Evolutionary conservation across 1,140 invertebrate genomes (phyloP).

Genomic region (Drosophila cardini): DNA sequence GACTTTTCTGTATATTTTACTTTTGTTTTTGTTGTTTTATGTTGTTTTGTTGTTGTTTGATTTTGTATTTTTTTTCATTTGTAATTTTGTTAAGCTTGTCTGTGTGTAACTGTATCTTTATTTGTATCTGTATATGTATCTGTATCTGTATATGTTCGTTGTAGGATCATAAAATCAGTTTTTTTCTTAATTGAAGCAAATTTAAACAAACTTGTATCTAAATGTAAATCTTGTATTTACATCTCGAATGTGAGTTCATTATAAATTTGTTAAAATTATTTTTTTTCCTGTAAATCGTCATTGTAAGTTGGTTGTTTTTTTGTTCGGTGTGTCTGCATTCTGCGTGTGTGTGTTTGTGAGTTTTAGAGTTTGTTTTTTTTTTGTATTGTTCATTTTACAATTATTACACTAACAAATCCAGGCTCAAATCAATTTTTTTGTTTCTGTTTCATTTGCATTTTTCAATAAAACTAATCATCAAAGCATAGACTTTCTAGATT

Average conservation of each 20-base stretch:
- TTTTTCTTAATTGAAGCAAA: not conserved
- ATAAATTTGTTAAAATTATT: not conserved
- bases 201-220: not conserved
- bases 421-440: conserved; percentile 78
- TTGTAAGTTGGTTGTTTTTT: conserved; percentile 21
- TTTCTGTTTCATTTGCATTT: conserved; percentile 50
- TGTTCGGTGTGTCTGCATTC: conserved; percentile 14
- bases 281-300: not conserved
- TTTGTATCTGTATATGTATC: conserved; percentile 6
- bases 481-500: conserved; percentile 24
- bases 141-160: conserved; percentile 18
- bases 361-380: conserved; percentile 44
- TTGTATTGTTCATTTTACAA: conserved; percentile 56
- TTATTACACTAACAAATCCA: conserved; percentile 84
- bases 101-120: not conserved
- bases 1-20: conserved; percentile 84
- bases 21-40: conserved; percentile 65
- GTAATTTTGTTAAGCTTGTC: conserved; percentile 11
- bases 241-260: not conserved
- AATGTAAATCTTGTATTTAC: not conserved
- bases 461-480: conserved; percentile 35
- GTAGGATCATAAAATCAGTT: too few species aligned
- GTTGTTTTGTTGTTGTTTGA: conserved; percentile 42
- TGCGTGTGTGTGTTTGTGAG: conserved; percentile 22
- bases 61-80: conserved; percentile 37